Conservation (phyloP, 2,113 vertebrate species). For the Megalops atlanticus region DNA sequence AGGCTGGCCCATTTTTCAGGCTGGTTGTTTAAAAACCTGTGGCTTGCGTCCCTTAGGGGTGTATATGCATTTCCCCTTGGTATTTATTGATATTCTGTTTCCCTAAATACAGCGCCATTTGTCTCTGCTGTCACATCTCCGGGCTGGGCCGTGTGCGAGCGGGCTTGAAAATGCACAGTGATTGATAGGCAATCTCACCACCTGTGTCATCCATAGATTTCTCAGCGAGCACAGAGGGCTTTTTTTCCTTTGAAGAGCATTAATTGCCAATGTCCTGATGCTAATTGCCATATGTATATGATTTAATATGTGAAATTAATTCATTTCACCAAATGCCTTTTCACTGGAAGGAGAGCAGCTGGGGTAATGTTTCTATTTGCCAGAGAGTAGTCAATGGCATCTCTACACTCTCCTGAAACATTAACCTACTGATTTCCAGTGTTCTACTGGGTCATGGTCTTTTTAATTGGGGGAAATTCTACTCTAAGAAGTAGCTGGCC, state of each 20-base stretch:
- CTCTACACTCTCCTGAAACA: background rate
- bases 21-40: slow-evolving; percentile 55
- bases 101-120: slow-evolving; percentile 60
- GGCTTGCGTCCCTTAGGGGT: slow-evolving; percentile 26
- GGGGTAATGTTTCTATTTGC: background rate
- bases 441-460: slow-evolving; percentile 7
- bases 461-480: slow-evolving; percentile 21
- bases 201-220: slow-evolving; percentile 38
- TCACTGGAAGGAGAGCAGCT: slow-evolving; percentile 2
- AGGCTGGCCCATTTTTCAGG: slow-evolving; percentile 56
- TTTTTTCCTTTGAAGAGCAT: background rate
- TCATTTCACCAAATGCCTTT: background rate
- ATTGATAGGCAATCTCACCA: slow-evolving; percentile 51
- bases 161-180: slow-evolving; percentile 33
- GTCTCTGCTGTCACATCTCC: slow-evolving; percentile 48
- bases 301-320: slow-evolving; percentile 24
- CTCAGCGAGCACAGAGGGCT: slow-evolving; percentile 21
- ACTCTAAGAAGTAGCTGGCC: background rate
- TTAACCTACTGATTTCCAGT: background rate
- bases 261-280: slow-evolving; percentile 31
- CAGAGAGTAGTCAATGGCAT: background rate
- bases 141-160: background rate
- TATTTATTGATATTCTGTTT: slow-evolving; percentile 65
- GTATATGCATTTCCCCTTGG: slow-evolving; percentile 38
- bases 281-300: slow-evolving; percentile 17